A percentile compares a stretch with the other conserved stretches of the same genome.
Conservation (phyloP, 2,797 vertebrate genomes). For the Neopelma chrysocephalum region DNA sequence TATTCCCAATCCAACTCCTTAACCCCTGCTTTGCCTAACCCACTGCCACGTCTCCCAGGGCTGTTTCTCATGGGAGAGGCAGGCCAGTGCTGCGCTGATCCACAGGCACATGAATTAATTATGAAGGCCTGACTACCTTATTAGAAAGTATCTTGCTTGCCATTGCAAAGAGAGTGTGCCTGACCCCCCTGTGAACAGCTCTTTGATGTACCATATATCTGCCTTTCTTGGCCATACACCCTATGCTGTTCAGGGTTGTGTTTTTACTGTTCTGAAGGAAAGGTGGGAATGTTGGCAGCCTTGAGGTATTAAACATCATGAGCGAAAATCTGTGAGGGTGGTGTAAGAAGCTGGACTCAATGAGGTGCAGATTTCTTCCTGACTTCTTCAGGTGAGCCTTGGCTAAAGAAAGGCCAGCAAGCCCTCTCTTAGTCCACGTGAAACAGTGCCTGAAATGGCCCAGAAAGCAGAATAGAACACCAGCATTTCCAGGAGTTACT, state of each 20-base stretch:
- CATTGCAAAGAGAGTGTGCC: not conserved
- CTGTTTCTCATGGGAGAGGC: not conserved
- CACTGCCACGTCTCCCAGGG: not conserved
- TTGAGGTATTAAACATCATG: not conserved
- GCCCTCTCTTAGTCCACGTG: accelerated
- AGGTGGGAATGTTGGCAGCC: not conserved
- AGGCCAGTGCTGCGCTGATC: not conserved
- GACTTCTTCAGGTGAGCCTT: not conserved
- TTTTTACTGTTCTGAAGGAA: not conserved
- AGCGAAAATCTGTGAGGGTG: not conserved
- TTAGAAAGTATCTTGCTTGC: not conserved
- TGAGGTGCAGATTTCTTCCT: not conserved
- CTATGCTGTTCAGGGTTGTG: not conserved
- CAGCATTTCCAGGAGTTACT: not conserved
- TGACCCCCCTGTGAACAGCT: not conserved
- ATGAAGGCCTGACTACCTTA: not conserved
- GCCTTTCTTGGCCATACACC: not conserved
- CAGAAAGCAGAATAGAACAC: not conserved
- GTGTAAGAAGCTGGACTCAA: not conserved
- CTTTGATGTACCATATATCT: not conserved
- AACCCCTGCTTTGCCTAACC: constrained; percentile 62
- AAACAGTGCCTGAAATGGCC: not conserved
- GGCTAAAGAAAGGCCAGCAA: not conserved
- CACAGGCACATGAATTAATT: not conserved
- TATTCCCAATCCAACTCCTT: constrained; percentile 67